phyloP scores from a whole-genome alignment of 2,113 vertebrate species.

The Phaethornis superciliosus region DNA sequence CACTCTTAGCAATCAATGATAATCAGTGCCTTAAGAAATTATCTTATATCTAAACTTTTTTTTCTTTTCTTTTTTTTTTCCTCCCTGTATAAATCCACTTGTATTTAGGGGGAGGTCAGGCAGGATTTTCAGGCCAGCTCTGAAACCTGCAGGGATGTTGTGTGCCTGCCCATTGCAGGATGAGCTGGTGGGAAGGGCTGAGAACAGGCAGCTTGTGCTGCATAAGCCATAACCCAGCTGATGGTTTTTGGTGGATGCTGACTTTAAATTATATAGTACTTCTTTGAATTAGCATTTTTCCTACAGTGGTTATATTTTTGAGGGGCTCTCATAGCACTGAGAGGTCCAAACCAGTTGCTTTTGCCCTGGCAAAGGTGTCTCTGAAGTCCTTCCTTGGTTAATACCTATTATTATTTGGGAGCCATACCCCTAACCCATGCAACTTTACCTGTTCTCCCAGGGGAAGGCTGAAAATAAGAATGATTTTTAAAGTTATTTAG shows the following conservation, averaged over 20 bases:
- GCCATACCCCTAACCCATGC: not conserved
- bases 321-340: not conserved
- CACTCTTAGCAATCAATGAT: not conserved
- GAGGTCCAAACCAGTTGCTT: not conserved
- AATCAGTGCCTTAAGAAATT: not conserved
- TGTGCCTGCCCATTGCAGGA: not conserved
- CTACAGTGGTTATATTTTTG: not conserved
- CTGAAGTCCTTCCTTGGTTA: not conserved
- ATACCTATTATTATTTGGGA: not conserved
- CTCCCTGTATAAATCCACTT: too few relatives aligned
- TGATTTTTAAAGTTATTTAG: not conserved
- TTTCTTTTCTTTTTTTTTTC: too few relatives aligned
- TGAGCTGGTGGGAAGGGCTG: not conserved
- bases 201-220: not conserved
- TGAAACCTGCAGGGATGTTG: fast-evolving
- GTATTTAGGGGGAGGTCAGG: not conserved
- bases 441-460: not conserved
- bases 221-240: not conserved
- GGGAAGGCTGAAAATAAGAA: not conserved
- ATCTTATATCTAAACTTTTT: not conserved
- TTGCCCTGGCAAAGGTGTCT: not conserved
- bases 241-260: not conserved
- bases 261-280: not conserved
- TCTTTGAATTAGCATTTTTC: not conserved
- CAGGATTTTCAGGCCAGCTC: not conserved